Conservation (phyloP, 2,888 invertebrate genomes). For the Rotaria macrura region DNA sequence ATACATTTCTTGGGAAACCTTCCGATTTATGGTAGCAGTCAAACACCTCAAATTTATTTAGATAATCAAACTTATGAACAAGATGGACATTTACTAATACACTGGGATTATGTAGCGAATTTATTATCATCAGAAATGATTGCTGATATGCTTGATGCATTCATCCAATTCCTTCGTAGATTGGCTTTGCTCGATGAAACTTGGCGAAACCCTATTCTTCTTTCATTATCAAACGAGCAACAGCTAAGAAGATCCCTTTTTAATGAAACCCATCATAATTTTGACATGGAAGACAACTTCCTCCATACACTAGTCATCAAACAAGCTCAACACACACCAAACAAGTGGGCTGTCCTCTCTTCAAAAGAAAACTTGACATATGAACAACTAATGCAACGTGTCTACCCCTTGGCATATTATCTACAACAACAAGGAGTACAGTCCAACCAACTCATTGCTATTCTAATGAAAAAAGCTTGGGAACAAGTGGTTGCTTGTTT, state of each 20-base stretch:
- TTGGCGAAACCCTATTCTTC: background rate
- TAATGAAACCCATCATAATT: background rate
- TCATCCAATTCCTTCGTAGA: background rate
- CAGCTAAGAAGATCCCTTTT: background rate
- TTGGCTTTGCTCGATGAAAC: background rate
- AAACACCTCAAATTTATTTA: background rate
- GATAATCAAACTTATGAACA: background rate
- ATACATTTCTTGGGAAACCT: no score
- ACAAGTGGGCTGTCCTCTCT: background rate
- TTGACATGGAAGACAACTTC: accelerated
- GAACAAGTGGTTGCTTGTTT: background rate
- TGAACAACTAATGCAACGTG: background rate
- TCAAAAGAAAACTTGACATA: background rate
- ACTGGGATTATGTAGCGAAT: background rate
- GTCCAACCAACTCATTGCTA: background rate
- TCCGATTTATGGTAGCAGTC: no score
- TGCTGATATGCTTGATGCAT: background rate
- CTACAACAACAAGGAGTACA: background rate
- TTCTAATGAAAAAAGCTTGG: background rate
- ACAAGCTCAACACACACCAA: background rate
- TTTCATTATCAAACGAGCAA: background rate
- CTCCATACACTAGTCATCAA: background rate
- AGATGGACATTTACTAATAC: background rate
- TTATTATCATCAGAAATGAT: background rate
- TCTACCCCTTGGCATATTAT: background rate